Evolutionary conservation across 1,140 invertebrate genomes (phyloP), one percentile per base, ranked within the genome.

Genomic region (Meloidogyne hapla): DNA sequence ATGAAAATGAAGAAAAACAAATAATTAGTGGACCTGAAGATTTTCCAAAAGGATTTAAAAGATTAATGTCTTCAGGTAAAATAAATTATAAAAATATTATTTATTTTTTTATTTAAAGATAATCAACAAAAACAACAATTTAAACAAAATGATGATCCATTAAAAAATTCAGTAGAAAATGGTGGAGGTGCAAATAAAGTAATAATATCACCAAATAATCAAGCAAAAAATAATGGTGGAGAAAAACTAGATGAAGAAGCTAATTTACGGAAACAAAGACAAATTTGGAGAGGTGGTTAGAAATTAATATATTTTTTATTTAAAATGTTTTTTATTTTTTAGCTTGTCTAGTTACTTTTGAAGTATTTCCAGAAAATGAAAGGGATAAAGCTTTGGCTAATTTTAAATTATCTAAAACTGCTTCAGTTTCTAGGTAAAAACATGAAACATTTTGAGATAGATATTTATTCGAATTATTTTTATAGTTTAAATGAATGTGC

Each of bases 401-500:
- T 42, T 73, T 76, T 21, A 45, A 63, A 63, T 15, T 64, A 26
- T 45, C 68, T 12, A 71, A 63, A 70, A 68, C 67, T 23, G 66
- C 75, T 21, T 69, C 75, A 23, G 75, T 76, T 6, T 70, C 63
- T 45, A 76, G 69, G 75, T 76, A 33, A 69, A 69, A 42, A 38
- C 12, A 1, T 15, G 12, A 69, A 56, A 45, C 18, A 10, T 21
- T 45, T 70, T 8, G 33, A 70, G 10, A 38, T 45, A 3, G 70
- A 21, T n/a, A n/a, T n/a, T n/a, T n/a, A n/a, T n/a, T n/a, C 10
- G 3, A 2, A 10, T 10, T 48, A 28, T 13, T 65, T 67, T n/a
- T 12, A 6, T 66, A 81, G 81, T 73, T 66, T 81, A 40, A 83
- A 80, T 69, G 81, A 83, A 64, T 81, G 80, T 69, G 80, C 80